Evolutionary conservation across 2,113 vertebrate genomes (phyloP).

Genomic region (Cichladusa arquata): DNA sequence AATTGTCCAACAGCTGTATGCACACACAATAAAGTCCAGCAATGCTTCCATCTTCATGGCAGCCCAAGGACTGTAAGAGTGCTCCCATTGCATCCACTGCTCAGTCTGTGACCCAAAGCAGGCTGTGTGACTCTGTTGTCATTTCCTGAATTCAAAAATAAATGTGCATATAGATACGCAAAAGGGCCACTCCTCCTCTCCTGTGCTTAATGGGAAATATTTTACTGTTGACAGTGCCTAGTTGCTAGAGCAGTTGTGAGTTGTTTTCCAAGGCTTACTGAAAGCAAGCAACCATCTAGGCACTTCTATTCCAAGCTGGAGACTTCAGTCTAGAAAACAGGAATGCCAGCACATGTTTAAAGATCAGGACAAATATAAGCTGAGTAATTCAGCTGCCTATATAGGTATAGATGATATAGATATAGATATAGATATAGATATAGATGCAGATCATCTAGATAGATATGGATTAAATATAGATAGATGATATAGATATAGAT

Average conservation of each 20-base stretch:
- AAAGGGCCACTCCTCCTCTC: neutral
- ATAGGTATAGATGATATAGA: neutral
- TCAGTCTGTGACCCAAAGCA: neutral
- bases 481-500: neutral
- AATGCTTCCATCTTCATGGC: neutral
- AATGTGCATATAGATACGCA: neutral
- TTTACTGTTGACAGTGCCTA: neutral
- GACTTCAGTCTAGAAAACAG: neutral
- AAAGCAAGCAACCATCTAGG: neutral
- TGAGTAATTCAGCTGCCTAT: neutral
- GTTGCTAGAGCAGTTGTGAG: neutral
- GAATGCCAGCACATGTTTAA: accelerated
- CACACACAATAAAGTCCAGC: neutral
- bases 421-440: too few relatives aligned
- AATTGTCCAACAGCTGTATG: neutral
- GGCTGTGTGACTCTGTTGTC: neutral
- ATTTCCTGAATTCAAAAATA: neutral
- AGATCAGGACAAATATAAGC: neutral
- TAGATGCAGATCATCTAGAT: too few relatives aligned
- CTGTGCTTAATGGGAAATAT: neutral
- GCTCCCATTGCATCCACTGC: neutral
- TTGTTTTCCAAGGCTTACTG: neutral
- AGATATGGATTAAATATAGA: too few relatives aligned
- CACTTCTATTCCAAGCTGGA: neutral
- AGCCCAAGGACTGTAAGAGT: neutral